Evolutionary conservation across 2,888 invertebrate genomes (phyloP).

Genomic region (Rotaria sp.): DNA sequence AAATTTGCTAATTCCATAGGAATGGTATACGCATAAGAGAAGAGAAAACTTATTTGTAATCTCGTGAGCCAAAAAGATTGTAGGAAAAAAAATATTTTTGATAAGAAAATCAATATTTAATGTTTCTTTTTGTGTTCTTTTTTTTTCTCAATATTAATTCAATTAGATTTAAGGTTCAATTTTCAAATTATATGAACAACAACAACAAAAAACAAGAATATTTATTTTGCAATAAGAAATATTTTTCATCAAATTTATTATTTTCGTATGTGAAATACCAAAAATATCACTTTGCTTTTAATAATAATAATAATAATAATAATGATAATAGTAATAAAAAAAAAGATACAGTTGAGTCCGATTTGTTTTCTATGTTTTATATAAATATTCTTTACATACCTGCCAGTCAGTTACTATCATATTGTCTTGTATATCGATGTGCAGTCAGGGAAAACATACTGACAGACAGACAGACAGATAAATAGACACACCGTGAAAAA

Average conservation of each 20-base stretch:
- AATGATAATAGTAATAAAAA: no score
- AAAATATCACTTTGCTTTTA: background rate
- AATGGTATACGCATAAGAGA: constrained; percentile 3
- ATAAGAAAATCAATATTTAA: constrained; percentile 16
- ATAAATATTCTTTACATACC: background rate
- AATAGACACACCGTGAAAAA: background rate
- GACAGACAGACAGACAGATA: background rate
- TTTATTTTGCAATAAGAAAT: background rate
- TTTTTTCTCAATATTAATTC: background rate
- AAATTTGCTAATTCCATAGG: constrained; percentile 14
- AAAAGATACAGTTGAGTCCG: background rate
- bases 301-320: no score
- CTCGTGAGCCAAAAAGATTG: background rate
- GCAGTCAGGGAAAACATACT: background rate
- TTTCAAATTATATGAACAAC: background rate
- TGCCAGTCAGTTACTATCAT: background rate
- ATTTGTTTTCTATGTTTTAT: background rate
- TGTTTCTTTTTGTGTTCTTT: background rate
- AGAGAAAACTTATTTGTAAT: constrained; percentile 7
- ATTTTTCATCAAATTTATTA: background rate
- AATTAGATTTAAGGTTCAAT: background rate
- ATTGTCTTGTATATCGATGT: background rate
- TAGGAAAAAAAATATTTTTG: background rate
- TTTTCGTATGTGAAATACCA: background rate
- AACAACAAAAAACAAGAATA: no score